A percentile compares a stretch with the other conserved stretches of the same genome.
Conservation (phyloP, 23 tunicate species). For the Ascidia mentula region DNA sequence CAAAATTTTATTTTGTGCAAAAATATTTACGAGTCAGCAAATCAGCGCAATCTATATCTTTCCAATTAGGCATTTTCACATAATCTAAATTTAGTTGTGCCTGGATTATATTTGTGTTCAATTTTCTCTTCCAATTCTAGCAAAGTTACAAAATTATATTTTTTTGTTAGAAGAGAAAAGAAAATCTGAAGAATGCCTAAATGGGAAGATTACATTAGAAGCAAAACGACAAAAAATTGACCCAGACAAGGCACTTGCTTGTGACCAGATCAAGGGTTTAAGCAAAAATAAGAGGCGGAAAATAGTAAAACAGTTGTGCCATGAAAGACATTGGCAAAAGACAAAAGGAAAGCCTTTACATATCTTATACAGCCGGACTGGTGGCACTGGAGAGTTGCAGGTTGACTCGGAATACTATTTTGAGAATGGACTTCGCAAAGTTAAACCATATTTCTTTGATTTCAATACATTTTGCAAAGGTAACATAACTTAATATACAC, state of each 20-base stretch:
- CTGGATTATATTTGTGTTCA: too few species aligned
- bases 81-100: too few species aligned
- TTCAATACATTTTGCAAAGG: slow-evolving; percentile 91
- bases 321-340: not conserved
- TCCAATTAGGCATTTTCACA: too few species aligned
- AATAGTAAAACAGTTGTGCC: not conserved
- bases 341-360: slow-evolving; percentile 16
- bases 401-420: slow-evolving; percentile 69
- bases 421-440: slow-evolving; percentile 93
- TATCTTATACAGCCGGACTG: slow-evolving; percentile 12
- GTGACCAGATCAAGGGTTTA: not conserved
- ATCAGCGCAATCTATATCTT: too few species aligned
- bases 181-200: not conserved
- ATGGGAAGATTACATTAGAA: not conserved
- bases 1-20: too few species aligned
- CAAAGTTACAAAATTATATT: not conserved
- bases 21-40: too few species aligned
- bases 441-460: slow-evolving; percentile 59
- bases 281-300: not conserved
- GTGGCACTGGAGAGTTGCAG: not conserved
- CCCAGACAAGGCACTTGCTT: not conserved
- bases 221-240: not conserved
- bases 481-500: too few species aligned
- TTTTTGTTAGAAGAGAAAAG: not conserved
- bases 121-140: too few species aligned